Conservation (phyloP, 2,888 invertebrate genomes). For the Andricus curvator region DNA sequence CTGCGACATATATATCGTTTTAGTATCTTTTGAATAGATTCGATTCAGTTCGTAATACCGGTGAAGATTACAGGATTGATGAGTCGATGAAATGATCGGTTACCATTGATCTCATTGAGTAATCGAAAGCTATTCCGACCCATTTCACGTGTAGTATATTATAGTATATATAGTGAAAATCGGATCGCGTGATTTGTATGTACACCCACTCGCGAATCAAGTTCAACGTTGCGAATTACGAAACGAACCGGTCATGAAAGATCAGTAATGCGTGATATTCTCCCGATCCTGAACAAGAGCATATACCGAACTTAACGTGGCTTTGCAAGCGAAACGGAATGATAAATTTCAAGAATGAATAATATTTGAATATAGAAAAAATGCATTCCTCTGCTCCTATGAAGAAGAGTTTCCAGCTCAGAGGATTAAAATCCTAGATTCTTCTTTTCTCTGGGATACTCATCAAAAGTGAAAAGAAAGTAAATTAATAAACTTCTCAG, state of each 20-base stretch:
- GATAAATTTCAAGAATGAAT: slow-evolving; percentile 14
- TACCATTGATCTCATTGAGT: slow-evolving; percentile 32
- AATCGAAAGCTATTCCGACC: slow-evolving; percentile 33
- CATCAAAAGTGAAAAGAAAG: background rate
- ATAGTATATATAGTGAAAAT: slow-evolving; percentile 20
- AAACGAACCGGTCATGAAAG: slow-evolving; percentile 32
- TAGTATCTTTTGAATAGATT: background rate
- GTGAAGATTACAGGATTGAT: background rate
- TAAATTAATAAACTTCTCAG: background rate
- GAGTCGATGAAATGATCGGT: background rate
- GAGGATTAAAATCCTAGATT: no score
- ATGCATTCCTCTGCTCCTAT: background rate
- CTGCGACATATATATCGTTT: no score
- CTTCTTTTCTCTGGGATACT: background rate
- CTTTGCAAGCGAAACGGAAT: slow-evolving; percentile 24
- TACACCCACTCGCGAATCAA: slow-evolving; percentile 31
- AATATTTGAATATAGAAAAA: background rate
- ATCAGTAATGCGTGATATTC: slow-evolving; percentile 40
- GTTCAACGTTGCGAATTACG: slow-evolving; percentile 34
- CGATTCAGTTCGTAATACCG: background rate
- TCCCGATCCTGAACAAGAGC: slow-evolving; percentile 11
- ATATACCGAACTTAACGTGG: slow-evolving; percentile 1
- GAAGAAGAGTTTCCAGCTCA: background rate
- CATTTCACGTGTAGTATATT: slow-evolving; percentile 6
- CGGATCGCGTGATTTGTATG: slow-evolving; percentile 28